phyloP scores from a whole-genome alignment of 2,888 invertebrate genomes.

The Ophion ellenae region DNA sequence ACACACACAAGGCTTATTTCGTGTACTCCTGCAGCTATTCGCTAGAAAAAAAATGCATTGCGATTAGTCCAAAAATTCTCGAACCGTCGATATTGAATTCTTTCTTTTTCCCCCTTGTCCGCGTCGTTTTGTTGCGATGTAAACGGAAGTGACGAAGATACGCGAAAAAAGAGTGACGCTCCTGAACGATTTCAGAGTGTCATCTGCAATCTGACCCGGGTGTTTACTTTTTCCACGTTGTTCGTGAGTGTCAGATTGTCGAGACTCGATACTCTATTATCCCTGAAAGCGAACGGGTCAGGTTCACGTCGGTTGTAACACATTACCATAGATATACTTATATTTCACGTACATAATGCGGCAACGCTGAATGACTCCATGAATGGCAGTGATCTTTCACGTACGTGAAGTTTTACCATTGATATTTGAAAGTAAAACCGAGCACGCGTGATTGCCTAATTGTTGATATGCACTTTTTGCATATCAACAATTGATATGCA shows the following conservation, averaged over 20 bases:
- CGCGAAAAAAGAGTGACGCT: conserved; percentile 51
- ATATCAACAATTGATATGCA: too few relatives aligned
- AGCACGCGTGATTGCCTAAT: conserved; percentile 22
- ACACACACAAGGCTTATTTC: too few relatives aligned
- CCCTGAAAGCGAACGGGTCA: conserved; percentile 54
- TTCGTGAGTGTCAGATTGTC: conserved; percentile 35
- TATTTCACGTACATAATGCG: conserved; percentile 40
- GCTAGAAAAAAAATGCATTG: not conserved
- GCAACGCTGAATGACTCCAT: conserved; percentile 32
- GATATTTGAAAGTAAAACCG: not conserved
- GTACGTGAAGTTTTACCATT: conserved; percentile 7
- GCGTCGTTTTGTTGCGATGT: conserved; percentile 4
- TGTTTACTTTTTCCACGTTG: conserved; percentile 47
- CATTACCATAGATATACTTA: conserved; percentile 51
- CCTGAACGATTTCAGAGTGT: conserved; percentile 58
- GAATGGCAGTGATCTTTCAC: conserved; percentile 23
- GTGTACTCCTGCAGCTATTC: not conserved
- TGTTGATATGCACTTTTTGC: not conserved
- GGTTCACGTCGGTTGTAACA: conserved; percentile 55
- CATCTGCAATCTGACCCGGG: conserved; percentile 68
- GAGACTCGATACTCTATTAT: conserved; percentile 35
- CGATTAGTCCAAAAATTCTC: not conserved
- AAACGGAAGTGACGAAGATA: conserved; percentile 48
- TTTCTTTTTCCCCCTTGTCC: conserved; percentile 3
- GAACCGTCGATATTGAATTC: not conserved